A percentile compares a stretch with the other conserved stretches of the same genome.
Conservation (phyloP, 2,797 vertebrate genomes). For the Coreius guichenoti region DNA sequence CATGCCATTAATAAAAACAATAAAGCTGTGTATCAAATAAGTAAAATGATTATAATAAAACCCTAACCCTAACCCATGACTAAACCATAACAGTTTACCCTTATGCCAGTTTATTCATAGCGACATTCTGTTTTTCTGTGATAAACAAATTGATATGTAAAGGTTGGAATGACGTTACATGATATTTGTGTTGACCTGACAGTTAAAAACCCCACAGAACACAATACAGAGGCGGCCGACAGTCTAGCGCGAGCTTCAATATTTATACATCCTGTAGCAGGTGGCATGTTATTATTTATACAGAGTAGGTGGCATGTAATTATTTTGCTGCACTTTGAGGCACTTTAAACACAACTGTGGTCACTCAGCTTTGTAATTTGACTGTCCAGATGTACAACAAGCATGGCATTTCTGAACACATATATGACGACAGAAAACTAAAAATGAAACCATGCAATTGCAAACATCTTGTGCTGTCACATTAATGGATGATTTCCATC, state of each 20-base stretch:
- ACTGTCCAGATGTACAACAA: conserved; percentile 33
- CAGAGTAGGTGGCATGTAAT: conserved; percentile 31
- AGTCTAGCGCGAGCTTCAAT: not conserved
- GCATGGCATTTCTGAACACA: conserved; percentile 3
- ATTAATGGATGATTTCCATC: conserved; percentile 3
- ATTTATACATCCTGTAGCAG: conserved; percentile 15
- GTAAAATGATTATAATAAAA: not conserved
- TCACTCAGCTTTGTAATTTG: conserved; percentile 36
- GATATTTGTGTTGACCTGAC: conserved; percentile 19
- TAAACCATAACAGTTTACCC: not conserved
- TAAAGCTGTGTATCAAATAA: conserved; percentile 16
- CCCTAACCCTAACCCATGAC: no score
- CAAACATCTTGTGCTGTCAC: not conserved
- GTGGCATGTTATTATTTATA: conserved; percentile 34
- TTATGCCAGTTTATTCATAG: not conserved
- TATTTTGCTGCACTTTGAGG: conserved; percentile 33
- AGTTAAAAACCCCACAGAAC: conserved; percentile 19
- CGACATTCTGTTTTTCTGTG: not conserved
- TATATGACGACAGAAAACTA: not conserved
- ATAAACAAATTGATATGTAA: conserved; percentile 35
- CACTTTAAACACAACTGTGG: conserved; percentile 23
- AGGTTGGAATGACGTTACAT: not conserved
- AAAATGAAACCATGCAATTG: conserved; percentile 18
- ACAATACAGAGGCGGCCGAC: not conserved
- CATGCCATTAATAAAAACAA: not conserved